Base-by-base conservation (phyloP, 2,113 vertebrate genomes). In the Eptatretus burgeri region DNA sequence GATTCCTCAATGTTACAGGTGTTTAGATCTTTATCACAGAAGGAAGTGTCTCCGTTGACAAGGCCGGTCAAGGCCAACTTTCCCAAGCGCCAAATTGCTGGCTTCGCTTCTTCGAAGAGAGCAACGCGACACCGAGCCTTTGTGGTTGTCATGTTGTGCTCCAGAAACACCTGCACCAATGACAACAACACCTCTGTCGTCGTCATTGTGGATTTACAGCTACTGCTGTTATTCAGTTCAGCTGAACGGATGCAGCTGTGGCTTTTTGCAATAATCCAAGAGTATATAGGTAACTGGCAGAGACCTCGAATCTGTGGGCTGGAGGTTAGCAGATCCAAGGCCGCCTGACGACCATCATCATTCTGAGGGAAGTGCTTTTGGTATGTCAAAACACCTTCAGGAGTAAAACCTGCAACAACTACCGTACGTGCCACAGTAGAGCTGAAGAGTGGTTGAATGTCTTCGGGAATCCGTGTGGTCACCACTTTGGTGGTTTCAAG, bases 181-280 rank as follows among this genome's bases (percentile, higher is more conserved):
- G 83, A 75, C 14, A 84, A 63, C 68, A 82, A 83, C 68, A 83
- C 73, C 27, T 80, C 80, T 1, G 83, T 83, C 64, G 78, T 74
- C 9, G 81, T 86, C 64, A 75, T 74, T 1, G 73, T 73, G 63
- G 71, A 70, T 71, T 72, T 5, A 72, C 69, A 1, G 70, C 73
- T 51, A n/a, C 53, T 50, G 74, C 71, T 10, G 81, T 69, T 50
- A 83, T 71, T 65, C 83, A 19, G 16, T 60, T n/a, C 53, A 12
- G 53, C 53, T 60, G 53, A 8, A 3, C 53, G 12, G 53, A 60
- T n/a, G 16, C 16, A 19, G 19, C 53, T 76, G 65, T 85, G 77
- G 66, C 83, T 85, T 64, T 74, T 76, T 51, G 81, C 83, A 41
- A 84, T 80, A 63, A 83, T 84, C 81, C 82, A 85, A 9, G 78